Percentiles rank a stretch among this genome's conserved stretches.
Evolutionary conservation across 1,140 invertebrate species (phyloP).

Genomic region (Sitobion miscanthi): DNA sequence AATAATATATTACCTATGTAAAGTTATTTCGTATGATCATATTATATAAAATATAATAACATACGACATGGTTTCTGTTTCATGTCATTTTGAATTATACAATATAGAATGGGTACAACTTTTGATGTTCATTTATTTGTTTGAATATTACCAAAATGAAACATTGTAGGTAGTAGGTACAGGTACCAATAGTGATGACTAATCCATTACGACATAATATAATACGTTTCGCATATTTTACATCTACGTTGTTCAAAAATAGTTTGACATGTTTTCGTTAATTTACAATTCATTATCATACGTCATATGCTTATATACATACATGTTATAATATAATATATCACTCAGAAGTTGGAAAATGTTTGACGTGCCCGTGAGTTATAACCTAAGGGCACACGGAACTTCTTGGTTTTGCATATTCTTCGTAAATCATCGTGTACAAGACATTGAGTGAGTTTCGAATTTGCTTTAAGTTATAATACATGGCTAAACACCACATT

Average conservation of each 20-base stretch:
- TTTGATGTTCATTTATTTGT: not conserved
- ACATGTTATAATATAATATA: not conserved
- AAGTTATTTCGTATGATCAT: not conserved
- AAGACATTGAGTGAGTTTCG: not conserved
- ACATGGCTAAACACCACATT: not conserved
- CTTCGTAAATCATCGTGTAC: not conserved
- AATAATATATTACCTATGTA: too few species aligned
- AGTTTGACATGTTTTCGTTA: not conserved
- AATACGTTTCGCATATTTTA: too few species aligned
- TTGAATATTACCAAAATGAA: too few species aligned
- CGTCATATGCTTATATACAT: not conserved
- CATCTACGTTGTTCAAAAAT: not conserved
- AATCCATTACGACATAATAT: not conserved
- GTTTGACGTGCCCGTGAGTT: not conserved
- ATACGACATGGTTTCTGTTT: not conserved
- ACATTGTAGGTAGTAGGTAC: too few species aligned
- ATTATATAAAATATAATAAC: not conserved
- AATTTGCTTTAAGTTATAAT: not conserved
- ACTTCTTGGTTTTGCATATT: not conserved
- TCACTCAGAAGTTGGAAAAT: not conserved
- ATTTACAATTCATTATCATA: not conserved
- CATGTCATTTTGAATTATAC: not conserved
- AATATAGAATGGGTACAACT: not conserved
- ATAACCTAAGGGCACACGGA: not conserved
- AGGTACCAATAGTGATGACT: not conserved